Evolutionary conservation across 2,888 invertebrate species (phyloP).

Genomic region (Cosmorhoe ocellata): DNA sequence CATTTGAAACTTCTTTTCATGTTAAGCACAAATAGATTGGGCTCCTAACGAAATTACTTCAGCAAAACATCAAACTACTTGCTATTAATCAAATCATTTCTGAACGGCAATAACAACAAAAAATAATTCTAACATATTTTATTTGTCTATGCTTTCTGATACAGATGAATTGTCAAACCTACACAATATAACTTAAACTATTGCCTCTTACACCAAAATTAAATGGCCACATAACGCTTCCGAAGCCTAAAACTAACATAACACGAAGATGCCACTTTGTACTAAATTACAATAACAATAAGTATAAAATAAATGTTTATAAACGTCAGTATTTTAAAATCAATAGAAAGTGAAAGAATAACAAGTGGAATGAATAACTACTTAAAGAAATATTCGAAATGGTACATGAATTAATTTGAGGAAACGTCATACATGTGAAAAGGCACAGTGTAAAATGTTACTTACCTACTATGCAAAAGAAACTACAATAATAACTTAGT

Average conservation of each 20-base stretch:
- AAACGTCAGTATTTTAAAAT: constrained; percentile 38
- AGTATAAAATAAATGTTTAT: constrained; percentile 45
- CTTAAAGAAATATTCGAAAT: constrained; percentile 17
- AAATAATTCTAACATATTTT: constrained; percentile 70
- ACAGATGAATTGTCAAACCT: constrained; percentile 64
- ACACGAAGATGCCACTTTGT: constrained; percentile 70
- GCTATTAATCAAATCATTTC: background rate
- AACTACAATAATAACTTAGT: no score
- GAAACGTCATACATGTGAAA: constrained; percentile 25
- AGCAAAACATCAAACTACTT: constrained; percentile 3
- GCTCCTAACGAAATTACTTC: constrained; percentile 6
- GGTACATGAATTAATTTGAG: constrained; percentile 14
- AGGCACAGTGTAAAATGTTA: no score
- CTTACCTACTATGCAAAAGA: no score
- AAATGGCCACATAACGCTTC: constrained; percentile 76
- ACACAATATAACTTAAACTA: constrained; percentile 60
- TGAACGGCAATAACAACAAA: constrained; percentile 7
- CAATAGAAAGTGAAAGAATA: constrained; percentile 66
- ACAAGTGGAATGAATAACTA: constrained; percentile 68
- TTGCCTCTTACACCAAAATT: constrained; percentile 67
- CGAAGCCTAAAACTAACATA: constrained; percentile 57
- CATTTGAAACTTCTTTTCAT: no score
- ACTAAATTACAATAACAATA: constrained; percentile 64
- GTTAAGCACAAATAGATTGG: no score
- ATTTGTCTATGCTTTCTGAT: constrained; percentile 73